These are phyloP conservation scores for Heliconius himera DNA, from an alignment of 1,140 invertebrate species.

Conservation along the genomic window DNA sequence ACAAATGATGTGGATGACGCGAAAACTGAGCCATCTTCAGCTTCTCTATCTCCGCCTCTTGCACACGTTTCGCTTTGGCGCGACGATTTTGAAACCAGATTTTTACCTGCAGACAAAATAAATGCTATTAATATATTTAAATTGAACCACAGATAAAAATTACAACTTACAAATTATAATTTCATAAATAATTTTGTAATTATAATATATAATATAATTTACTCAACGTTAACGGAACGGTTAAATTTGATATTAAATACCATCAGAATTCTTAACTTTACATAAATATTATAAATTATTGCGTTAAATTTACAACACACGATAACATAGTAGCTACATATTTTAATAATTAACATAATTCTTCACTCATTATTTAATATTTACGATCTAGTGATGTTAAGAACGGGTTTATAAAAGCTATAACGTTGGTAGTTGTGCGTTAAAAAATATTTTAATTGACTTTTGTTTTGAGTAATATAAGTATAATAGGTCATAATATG, in stretches of 20 bases:
- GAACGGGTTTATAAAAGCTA: slow-evolving; percentile 8
- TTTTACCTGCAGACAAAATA: slow-evolving; percentile 88
- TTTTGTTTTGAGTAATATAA: slow-evolving; percentile 7
- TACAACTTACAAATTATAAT: slow-evolving; percentile 7
- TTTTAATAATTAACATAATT: slow-evolving; percentile 14
- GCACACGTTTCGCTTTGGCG: slow-evolving; percentile 96
- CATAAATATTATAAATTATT: slow-evolving; percentile 15
- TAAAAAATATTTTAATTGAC: slow-evolving; percentile 3
- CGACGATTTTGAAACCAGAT: slow-evolving; percentile 99
- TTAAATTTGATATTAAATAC: neutral
- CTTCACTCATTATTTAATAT: slow-evolving; percentile 10
- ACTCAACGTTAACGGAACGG: slow-evolving; percentile 1
- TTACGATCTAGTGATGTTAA: neutral
- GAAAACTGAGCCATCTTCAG: slow-evolving; percentile 87
- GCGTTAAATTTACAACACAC: slow-evolving; percentile 12
- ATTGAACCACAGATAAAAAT: slow-evolving; percentile 7
- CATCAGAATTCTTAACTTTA: neutral
- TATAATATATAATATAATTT: neutral
- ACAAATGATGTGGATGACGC: slow-evolving; percentile 77
- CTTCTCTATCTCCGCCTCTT: slow-evolving; percentile 97
- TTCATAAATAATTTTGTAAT: slow-evolving; percentile 13
- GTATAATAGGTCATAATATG: slow-evolving; percentile 10
- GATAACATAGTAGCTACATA: slow-evolving; percentile 13
- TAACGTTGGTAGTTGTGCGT: neutral
- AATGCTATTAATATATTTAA: slow-evolving; percentile 21